These are phyloP conservation scores for Acanthosepion esculentum DNA, from an alignment of 2,888 invertebrate species.

Conservation along the genomic window DNA sequence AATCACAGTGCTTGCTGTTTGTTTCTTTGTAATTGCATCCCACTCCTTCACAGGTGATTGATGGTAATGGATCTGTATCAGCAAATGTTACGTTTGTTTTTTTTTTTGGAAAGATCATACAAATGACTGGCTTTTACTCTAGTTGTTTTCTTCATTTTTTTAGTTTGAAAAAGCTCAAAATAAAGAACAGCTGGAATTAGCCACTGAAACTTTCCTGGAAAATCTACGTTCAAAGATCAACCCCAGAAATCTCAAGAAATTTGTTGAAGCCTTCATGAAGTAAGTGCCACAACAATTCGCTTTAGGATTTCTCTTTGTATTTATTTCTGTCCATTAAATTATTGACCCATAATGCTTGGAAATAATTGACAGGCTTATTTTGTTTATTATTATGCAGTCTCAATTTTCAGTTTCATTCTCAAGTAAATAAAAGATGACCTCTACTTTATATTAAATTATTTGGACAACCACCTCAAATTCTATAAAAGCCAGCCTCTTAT, in stretches of 20 bases:
- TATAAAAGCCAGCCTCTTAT: too few relatives aligned
- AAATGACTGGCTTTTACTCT: background rate
- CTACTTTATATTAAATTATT: too few relatives aligned
- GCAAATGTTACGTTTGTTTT: background rate
- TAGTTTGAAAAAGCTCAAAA: constrained; percentile 73
- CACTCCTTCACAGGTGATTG: background rate
- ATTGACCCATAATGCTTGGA: too few relatives aligned
- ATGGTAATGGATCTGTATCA: background rate
- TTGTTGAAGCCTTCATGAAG: constrained; percentile 88
- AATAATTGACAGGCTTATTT: background rate
- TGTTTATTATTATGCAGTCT: too few relatives aligned
- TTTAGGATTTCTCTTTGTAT: background rate
- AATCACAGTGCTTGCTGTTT: background rate
- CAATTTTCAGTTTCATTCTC: too few relatives aligned
- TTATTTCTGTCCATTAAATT: too few relatives aligned
- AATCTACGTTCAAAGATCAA: constrained; percentile 84
- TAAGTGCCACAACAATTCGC: constrained; percentile 76
- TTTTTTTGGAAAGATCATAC: background rate
- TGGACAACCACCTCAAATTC: too few relatives aligned
- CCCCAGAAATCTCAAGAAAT: constrained; percentile 86
- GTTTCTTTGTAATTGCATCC: background rate
- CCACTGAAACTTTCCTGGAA: constrained; percentile 85
- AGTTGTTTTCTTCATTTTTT: constrained; percentile 51
- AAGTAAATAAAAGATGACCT: too few relatives aligned
- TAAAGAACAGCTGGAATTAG: constrained; percentile 79